phyloP scores from a whole-genome alignment of 2,888 invertebrate genomes.

The Calameuta pallipes region DNA sequence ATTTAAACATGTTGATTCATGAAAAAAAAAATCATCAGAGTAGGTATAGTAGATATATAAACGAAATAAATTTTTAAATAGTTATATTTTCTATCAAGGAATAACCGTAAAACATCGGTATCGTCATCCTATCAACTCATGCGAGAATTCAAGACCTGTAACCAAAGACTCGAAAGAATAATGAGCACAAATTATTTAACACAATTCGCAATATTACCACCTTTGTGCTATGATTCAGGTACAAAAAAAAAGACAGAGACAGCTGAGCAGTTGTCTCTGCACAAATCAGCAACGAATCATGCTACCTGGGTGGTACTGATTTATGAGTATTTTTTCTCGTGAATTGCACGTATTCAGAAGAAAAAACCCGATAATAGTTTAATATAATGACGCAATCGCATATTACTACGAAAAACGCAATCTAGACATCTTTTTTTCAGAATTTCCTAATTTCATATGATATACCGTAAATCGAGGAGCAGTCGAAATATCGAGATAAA shows the following conservation, averaged over 20 bases:
- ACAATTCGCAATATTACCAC: background rate
- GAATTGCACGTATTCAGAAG: background rate
- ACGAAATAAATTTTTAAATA: background rate
- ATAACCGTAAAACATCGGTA: background rate
- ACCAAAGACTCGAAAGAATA: background rate
- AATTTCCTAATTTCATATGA: background rate
- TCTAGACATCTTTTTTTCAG: background rate
- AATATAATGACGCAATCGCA: background rate
- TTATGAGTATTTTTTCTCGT: background rate
- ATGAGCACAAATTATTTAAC: background rate
- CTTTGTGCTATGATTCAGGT: background rate
- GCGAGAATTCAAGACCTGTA: background rate
- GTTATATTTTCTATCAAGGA: background rate
- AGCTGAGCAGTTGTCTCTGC: background rate
- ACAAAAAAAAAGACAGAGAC: background rate
- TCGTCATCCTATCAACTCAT: background rate
- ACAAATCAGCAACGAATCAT: slow-evolving; percentile 48
- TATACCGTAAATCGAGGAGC: background rate
- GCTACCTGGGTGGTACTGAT: slow-evolving; percentile 49
- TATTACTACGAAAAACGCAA: background rate
- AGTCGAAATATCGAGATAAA: too few relatives aligned
- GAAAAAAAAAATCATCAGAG: background rate
- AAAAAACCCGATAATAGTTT: background rate
- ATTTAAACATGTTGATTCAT: background rate
- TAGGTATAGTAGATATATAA: background rate